Evolutionary conservation across 2,797 vertebrate species (phyloP).

Genomic region (Rhynchotus rufescens): DNA sequence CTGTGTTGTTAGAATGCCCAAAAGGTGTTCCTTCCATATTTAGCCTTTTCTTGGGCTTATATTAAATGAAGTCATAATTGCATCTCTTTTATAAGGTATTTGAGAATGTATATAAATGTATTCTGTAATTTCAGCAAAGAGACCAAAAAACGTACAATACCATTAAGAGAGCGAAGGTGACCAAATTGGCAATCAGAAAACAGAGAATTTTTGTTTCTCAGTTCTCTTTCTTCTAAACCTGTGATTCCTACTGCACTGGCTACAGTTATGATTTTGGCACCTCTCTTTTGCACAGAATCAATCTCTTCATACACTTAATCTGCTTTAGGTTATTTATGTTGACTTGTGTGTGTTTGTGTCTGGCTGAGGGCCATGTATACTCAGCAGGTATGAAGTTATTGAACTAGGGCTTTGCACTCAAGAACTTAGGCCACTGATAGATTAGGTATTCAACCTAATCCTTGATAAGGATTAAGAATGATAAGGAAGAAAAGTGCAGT

Average conservation of each 20-base stretch:
- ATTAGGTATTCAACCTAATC: background rate
- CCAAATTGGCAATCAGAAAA: background rate
- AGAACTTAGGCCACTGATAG: background rate
- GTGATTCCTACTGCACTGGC: background rate
- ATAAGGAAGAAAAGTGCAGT: slow-evolving; percentile 22
- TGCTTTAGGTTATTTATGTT: background rate
- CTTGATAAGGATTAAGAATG: slow-evolving; percentile 5
- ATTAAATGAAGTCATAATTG: background rate
- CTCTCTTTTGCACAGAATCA: background rate
- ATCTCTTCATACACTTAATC: background rate
- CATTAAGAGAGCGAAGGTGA: background rate
- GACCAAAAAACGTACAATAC: background rate
- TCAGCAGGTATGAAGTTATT: background rate
- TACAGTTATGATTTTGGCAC: background rate
- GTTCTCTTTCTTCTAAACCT: background rate
- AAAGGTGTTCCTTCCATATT: background rate
- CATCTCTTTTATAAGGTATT: background rate
- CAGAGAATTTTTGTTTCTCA: background rate
- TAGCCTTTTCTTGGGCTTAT: background rate
- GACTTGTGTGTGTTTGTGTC: background rate
- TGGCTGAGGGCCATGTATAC: background rate
- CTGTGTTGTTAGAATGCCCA: background rate
- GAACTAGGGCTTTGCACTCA: background rate
- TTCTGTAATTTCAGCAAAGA: background rate
- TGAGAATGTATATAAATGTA: background rate